A percentile compares a stretch with the other conserved stretches of the same genome.
These are phyloP conservation scores for Pristionchus mayeri DNA, from an alignment of 2,888 invertebrate genomes.

Conservation along the genomic window DNA sequence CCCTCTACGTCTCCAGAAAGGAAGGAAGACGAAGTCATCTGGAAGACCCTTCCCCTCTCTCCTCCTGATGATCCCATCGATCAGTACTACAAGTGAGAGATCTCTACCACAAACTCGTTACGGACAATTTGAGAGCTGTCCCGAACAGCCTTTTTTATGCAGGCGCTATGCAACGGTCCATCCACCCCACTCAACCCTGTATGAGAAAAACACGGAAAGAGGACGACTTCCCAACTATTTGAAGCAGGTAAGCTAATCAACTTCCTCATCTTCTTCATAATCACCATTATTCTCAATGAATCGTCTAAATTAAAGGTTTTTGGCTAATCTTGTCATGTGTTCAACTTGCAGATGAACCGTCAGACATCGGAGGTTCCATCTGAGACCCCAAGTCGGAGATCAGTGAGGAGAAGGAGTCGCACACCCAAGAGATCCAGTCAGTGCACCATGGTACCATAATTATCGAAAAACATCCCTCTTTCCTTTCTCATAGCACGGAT, in stretches of 20 bases:
- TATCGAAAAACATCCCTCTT: too few species aligned
- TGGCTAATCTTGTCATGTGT: too few species aligned
- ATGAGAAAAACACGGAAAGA: neutral
- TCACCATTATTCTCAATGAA: neutral
- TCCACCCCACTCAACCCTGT: neutral
- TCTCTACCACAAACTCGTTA: neutral
- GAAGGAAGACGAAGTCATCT: neutral
- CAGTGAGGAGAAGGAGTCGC: neutral
- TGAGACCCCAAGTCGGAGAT: neutral
- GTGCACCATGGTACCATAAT: too few species aligned
- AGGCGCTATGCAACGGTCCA: neutral
- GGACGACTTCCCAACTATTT: neutral
- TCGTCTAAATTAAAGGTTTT: too few species aligned
- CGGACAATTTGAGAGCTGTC: neutral
- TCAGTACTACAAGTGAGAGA: neutral
- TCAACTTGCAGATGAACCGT: neutral
- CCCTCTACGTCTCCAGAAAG: neutral
- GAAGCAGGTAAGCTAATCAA: neutral
- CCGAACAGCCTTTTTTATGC: neutral
- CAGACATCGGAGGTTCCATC: neutral
- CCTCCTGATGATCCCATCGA: neutral
- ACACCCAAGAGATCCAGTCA: constrained; percentile 7
- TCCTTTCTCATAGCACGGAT: too few species aligned
- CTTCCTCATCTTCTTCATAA: neutral
- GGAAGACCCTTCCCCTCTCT: neutral